phyloP scores from a whole-genome alignment of 2,888 invertebrate genomes.

The Pyrrhosoma nymphula region DNA sequence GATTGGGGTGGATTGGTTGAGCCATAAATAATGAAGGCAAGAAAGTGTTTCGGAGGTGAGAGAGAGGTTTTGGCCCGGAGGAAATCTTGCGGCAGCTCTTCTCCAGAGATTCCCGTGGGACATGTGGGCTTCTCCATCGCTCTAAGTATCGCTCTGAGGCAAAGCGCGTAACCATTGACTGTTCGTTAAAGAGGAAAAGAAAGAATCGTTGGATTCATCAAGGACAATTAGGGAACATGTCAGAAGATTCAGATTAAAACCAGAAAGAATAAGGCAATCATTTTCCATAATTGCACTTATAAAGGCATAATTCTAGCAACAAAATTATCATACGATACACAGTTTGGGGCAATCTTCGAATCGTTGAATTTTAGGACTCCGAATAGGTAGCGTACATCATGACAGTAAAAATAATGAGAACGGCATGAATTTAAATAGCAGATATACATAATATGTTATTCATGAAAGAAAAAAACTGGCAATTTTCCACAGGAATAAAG shows the following conservation, averaged over 20 bases:
- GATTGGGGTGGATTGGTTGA: not conserved
- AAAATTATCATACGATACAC: too few relatives aligned
- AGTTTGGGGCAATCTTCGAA: too few relatives aligned
- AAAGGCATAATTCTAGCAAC: too few relatives aligned
- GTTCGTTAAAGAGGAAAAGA: not conserved
- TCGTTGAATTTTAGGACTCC: too few relatives aligned
- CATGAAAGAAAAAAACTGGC: too few relatives aligned
- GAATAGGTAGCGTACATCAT: too few relatives aligned
- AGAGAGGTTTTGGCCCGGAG: constrained; percentile 57
- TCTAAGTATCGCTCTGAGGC: constrained; percentile 32
- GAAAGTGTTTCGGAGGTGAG: constrained; percentile 48
- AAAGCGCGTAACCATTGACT: constrained; percentile 4
- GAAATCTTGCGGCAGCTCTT: constrained; percentile 51
- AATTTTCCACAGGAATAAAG: too few relatives aligned
- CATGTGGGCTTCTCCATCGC: constrained; percentile 28
- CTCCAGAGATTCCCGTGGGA: not conserved
- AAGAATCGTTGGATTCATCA: not conserved
- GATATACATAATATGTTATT: too few relatives aligned
- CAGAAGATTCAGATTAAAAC: not conserved
- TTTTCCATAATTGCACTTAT: too few relatives aligned
- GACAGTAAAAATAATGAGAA: too few relatives aligned
- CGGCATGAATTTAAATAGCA: too few relatives aligned
- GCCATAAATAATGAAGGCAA: constrained; percentile 46
- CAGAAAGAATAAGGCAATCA: not conserved
- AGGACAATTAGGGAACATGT: not conserved